Evolutionary conservation across 2,113 vertebrate species (phyloP).

Genomic region (Chloebia gouldiae): DNA sequence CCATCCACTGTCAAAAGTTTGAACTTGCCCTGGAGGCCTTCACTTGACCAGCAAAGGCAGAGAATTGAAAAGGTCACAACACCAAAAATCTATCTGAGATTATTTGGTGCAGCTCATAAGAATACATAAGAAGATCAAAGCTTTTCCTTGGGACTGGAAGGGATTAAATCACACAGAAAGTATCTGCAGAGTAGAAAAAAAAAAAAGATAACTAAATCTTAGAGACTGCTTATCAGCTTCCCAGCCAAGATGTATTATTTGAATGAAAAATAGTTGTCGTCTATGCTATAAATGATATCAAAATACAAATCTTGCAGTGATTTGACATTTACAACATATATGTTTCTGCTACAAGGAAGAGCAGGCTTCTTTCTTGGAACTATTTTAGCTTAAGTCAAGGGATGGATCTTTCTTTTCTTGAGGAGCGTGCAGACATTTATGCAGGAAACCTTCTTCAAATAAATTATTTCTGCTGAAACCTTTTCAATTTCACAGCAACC

Average conservation of each 20-base stretch:
- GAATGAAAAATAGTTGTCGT: neutral
- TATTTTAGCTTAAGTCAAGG: neutral
- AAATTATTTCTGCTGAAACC: neutral
- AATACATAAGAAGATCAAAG: constrained; percentile 5
- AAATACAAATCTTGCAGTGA: neutral
- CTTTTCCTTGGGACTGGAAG: neutral
- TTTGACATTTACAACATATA: neutral
- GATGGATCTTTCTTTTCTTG: neutral
- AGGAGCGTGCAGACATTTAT: neutral
- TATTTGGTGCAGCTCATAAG: neutral
- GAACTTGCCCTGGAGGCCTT: neutral
- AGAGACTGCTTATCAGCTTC: neutral
- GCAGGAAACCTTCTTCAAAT: neutral
- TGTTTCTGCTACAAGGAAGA: neutral
- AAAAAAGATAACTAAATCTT: neutral
- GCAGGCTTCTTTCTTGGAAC: neutral
- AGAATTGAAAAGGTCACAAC: neutral
- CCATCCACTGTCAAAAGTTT: neutral
- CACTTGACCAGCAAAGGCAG: neutral
- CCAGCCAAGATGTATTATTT: neutral
- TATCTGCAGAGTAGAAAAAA: neutral
- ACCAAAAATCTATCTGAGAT: neutral
- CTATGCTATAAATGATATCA: neutral
- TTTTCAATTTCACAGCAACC: neutral
- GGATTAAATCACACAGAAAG: neutral